Conservation (phyloP, 2,113 vertebrate species). For the Perca flavescens region DNA sequence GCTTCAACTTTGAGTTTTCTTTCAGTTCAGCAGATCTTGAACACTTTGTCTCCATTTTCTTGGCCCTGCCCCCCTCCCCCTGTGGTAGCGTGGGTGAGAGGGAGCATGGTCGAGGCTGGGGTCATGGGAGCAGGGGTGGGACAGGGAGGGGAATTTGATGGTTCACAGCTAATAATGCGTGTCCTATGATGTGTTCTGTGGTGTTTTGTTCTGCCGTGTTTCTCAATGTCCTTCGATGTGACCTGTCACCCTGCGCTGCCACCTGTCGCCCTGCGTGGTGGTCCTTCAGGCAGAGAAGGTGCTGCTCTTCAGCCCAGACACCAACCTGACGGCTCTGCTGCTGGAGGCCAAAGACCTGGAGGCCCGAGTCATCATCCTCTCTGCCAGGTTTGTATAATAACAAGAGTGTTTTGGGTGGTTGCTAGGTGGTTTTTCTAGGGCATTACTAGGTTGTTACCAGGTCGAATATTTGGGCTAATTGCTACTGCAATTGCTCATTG, state of each 20-base stretch:
- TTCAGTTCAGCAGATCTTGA: constrained; percentile 77
- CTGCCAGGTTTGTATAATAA: constrained; percentile 88
- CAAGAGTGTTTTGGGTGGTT: too few species aligned
- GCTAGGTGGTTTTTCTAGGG: background rate
- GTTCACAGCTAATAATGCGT: constrained; percentile 62
- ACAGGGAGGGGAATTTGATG: background rate
- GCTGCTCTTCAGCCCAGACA: constrained; percentile 95
- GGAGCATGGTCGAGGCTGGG: constrained; percentile 87
- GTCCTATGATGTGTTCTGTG: constrained; percentile 77
- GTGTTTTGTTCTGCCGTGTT: constrained; percentile 61
- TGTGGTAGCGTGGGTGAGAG: constrained; percentile 68
- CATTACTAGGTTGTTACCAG: too few species aligned
- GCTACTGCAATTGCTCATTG: too few species aligned
- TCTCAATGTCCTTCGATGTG: constrained; percentile 46
- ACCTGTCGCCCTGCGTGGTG: background rate
- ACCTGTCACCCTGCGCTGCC: background rate
- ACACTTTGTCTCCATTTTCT: constrained; percentile 75
- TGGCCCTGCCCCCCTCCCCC: constrained; percentile 37
- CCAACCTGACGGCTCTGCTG: constrained; percentile 95
- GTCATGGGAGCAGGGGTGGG: constrained; percentile 6
- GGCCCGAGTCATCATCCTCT: constrained; percentile 96
- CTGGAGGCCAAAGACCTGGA: constrained; percentile 96
- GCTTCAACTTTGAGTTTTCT: constrained; percentile 77
- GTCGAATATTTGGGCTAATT: too few species aligned
- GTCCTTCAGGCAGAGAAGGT: constrained; percentile 96